Percentiles rank a stretch among this genome's conserved stretches.
phyloP scores from a whole-genome alignment of 2,113 vertebrate species.

The Dasyprocta punctata region DNA sequence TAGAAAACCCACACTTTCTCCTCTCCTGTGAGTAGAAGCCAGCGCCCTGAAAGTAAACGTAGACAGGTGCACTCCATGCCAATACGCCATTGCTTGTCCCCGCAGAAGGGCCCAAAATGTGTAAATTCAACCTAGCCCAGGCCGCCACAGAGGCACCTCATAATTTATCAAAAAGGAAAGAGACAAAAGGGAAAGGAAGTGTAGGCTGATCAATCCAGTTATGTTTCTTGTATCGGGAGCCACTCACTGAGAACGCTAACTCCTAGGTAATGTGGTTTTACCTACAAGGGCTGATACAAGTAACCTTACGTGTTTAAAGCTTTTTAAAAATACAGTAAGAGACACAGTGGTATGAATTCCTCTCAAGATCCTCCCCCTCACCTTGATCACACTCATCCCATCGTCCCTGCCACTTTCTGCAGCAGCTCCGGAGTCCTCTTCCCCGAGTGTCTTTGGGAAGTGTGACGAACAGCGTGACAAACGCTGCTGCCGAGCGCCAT shows the following conservation, averaged over 20 bases:
- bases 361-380: not conserved
- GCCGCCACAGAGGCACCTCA: not conserved
- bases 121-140: no score
- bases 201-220: fast-evolving
- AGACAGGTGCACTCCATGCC: not conserved
- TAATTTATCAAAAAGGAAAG: not conserved
- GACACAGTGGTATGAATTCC: not conserved
- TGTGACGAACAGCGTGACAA: not conserved
- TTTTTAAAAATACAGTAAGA: not conserved
- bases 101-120: not conserved
- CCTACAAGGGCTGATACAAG: not conserved
- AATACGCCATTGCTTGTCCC: no score
- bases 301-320: not conserved
- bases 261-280: not conserved
- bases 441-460: not conserved
- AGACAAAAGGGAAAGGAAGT: fast-evolving
- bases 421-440: not conserved
- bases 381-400: not conserved
- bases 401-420: not conserved
- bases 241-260: not conserved
- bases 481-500: not conserved
- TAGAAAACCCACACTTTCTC: not conserved
- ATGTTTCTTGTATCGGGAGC: not conserved
- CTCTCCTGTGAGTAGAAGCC: not conserved
- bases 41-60: not conserved